A percentile compares a stretch with the other conserved stretches of the same genome.
These are phyloP conservation scores for Ceratina calcarata DNA, from an alignment of 1,140 invertebrate species.

Conservation along the genomic window DNA sequence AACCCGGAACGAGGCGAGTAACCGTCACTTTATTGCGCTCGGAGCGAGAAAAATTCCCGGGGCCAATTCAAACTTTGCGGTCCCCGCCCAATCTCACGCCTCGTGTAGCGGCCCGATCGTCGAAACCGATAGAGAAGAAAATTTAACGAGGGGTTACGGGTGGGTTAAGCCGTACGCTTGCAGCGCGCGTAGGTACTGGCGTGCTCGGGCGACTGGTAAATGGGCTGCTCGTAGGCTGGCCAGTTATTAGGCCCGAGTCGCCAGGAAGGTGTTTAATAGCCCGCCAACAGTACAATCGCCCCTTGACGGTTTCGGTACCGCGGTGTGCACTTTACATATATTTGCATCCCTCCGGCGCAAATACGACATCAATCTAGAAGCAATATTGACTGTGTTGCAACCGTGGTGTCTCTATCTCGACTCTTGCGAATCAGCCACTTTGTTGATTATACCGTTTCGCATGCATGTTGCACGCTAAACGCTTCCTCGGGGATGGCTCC, in stretches of 20 bases:
- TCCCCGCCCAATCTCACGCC: constrained; percentile 2
- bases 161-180: constrained; percentile 69
- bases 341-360: constrained; percentile 72
- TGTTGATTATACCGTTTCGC: constrained; percentile 13
- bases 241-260: constrained; percentile 74
- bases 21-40: neutral
- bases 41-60: neutral
- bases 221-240: constrained; percentile 46
- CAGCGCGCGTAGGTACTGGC: constrained; percentile 31
- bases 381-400: constrained; percentile 30
- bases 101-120: constrained; percentile 39
- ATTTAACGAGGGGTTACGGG: constrained; percentile 75
- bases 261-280: constrained; percentile 78
- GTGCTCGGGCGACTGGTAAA: constrained; percentile 24
- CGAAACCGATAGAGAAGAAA: constrained; percentile 71
- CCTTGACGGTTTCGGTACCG: constrained; percentile 51
- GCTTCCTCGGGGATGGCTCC: neutral
- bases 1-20: neutral
- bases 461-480: constrained; percentile 19
- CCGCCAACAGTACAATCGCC: constrained; percentile 74
- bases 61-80: neutral
- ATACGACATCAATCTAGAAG: constrained; percentile 55
- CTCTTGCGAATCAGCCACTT: neutral
- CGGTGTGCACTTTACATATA: constrained; percentile 73
- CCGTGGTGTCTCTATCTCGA: constrained; percentile 70